Percentiles rank a stretch among this genome's conserved stretches.
phyloP scores from a whole-genome alignment of 2,888 invertebrate genomes.

The Leucoptera coffeella region DNA sequence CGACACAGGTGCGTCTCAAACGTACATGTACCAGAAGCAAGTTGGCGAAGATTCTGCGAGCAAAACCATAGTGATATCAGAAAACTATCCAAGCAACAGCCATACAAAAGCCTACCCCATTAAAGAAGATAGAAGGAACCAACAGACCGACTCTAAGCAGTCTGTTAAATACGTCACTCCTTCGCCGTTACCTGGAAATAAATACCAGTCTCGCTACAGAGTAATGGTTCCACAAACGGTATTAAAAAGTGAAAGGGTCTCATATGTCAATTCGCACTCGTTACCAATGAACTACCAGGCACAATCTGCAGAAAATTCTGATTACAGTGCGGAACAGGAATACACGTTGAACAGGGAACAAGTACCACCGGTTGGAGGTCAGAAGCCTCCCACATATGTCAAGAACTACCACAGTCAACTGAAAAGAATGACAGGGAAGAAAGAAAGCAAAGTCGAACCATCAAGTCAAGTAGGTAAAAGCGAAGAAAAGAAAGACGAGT shows the following conservation, averaged over 20 bases:
- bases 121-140: conserved; percentile 12
- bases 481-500: too few relatives aligned
- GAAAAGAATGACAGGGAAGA: conserved; percentile 28
- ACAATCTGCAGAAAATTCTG: conserved; percentile 7
- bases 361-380: conserved; percentile 18
- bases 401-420: conserved; percentile 33
- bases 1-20: conserved; percentile 13
- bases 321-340: conserved; percentile 21
- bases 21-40: conserved; percentile 23
- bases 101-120: conserved; percentile 51
- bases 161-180: conserved; percentile 40
- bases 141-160: conserved; percentile 18
- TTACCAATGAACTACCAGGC: conserved; percentile 18
- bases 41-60: conserved; percentile 14
- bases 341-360: conserved; percentile 20
- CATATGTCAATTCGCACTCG: conserved; percentile 34
- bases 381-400: conserved; percentile 22
- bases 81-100: conserved; percentile 53
- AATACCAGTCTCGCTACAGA: conserved; percentile 30
- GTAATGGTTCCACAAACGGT: conserved; percentile 40
- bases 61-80: conserved; percentile 29
- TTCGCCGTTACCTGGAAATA: conserved; percentile 21
- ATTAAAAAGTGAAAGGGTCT: conserved; percentile 25
- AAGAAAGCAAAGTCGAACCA: conserved; percentile 20
- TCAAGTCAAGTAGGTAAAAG: too few relatives aligned